Evolutionary conservation across 2,797 vertebrate species (phyloP), one percentile per base, ranked within the genome.

Genomic region (Micromesistius poutassou): DNA sequence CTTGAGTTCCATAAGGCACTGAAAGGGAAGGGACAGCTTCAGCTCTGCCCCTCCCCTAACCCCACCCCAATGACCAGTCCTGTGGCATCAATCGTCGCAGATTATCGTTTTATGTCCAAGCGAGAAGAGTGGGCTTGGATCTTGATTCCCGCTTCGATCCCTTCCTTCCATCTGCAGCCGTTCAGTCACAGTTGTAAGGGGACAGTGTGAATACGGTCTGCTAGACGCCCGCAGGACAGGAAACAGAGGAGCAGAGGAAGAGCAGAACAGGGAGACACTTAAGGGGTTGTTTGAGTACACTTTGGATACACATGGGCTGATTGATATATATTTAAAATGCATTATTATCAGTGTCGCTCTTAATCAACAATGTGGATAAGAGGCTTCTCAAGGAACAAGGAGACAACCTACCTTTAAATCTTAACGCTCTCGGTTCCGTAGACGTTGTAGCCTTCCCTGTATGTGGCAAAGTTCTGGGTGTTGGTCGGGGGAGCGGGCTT

Each of bases 391-490:
- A 30, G 77, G 78, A 82, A 82, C 92, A 87, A 30, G 14, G 71
- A 35, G 79, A 73, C 55, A 74, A 88, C 95, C 10, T 97, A 99
- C 97, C 98, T 95, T 95, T 98, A 99, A 94, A 99, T 99, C 94
- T 99, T 99, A 94, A 99, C 97, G 87, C 97, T 99, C 92, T 99
- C 98, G 89, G 98, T 98, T 94, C 98, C 98, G 74, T 99, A 99
- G 89, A 99, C 98, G 85, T 99, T 99, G 97, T 99, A 99, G 93
- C 98, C 98, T 96, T 99, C 98, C 96, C 97, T 96, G 97, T 99
- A 99, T 79, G 98, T 99, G 89, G 98, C 97, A 78, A 98, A 99
- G 96, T 98, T 99, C 95, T 99, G 98, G 88, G 97, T 97, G 94
- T 96, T 99, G 95, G 97, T 95, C 90, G 97, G 94, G 22, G 98